Evolutionary conservation across 2,888 invertebrate genomes (phyloP).

Genomic region (Drosophila antonietae): DNA sequence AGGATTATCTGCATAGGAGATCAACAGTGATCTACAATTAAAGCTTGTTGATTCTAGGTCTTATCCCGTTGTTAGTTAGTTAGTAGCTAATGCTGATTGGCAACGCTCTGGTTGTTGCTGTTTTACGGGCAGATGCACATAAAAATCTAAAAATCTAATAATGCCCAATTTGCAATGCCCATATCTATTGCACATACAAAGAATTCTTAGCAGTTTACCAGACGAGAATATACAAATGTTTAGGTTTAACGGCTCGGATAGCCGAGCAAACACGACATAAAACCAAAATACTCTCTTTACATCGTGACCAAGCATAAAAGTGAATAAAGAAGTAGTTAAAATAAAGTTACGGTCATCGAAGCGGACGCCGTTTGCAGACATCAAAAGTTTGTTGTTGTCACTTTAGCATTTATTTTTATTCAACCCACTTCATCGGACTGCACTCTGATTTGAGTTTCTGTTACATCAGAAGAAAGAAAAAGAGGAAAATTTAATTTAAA

Average conservation of each 20-base stretch:
- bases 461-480: conserved; percentile 41
- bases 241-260: not conserved
- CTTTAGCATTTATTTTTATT: conserved; percentile 44
- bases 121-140: no score
- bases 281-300: not conserved
- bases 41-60: not conserved
- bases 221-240: not conserved
- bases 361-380: conserved; percentile 47
- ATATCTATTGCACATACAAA: not conserved
- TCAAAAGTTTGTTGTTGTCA: conserved; percentile 52
- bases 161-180: no score
- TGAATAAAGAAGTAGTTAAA: conserved; percentile 64
- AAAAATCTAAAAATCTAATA: not conserved
- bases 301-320: not conserved
- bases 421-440: conserved; percentile 31
- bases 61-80: not conserved
- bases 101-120: no score
- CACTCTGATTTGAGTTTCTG: conserved; percentile 34
- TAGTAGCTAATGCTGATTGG: not conserved
- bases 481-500: conserved; percentile 52
- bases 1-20: not conserved
- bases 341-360: conserved; percentile 55
- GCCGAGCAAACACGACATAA: not conserved
- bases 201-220: not conserved
- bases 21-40: no score